These are phyloP conservation scores for Prorops nasuta DNA, from an alignment of 1,140 invertebrate genomes.

Conservation along the genomic window DNA sequence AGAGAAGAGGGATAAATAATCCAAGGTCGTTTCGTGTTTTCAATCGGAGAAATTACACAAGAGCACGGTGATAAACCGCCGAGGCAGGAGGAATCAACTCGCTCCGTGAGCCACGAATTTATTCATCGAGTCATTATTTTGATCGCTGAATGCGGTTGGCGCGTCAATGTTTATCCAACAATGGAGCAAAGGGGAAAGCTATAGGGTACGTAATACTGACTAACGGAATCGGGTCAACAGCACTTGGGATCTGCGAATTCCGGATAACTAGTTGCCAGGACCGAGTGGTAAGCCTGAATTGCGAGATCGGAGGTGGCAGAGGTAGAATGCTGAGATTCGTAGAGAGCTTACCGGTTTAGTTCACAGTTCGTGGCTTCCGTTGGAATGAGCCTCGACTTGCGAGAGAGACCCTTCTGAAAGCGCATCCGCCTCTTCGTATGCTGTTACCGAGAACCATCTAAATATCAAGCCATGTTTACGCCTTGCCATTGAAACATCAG, in stretches of 20 bases:
- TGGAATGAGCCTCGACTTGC: constrained; percentile 13
- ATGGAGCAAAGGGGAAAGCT: no score
- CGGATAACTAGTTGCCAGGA: background rate
- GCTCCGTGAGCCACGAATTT: no score
- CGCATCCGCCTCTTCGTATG: constrained; percentile 8
- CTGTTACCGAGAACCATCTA: constrained; percentile 1
- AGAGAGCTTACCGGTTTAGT: constrained; percentile 22
- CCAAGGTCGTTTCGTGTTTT: no score
- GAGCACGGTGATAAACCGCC: no score
- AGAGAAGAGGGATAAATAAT: no score
- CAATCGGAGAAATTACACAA: no score
- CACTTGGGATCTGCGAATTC: constrained; percentile 12
- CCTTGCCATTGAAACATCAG: constrained; percentile 26
- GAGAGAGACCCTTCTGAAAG: constrained; percentile 9
- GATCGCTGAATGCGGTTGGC: no score
- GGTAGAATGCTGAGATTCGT: constrained; percentile 4
- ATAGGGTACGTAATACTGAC: constrained; percentile 14
- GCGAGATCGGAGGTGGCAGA: no score
- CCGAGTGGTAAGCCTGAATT: constrained; percentile 1
- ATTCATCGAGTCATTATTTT: no score
- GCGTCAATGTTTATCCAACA: constrained; percentile 13
- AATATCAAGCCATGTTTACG: constrained; percentile 18
- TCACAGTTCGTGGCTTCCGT: constrained; percentile 14
- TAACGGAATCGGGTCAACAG: constrained; percentile 24
- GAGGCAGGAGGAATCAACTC: no score